phyloP scores from a whole-genome alignment of 2,888 invertebrate species.

The Macrophya annulata region DNA sequence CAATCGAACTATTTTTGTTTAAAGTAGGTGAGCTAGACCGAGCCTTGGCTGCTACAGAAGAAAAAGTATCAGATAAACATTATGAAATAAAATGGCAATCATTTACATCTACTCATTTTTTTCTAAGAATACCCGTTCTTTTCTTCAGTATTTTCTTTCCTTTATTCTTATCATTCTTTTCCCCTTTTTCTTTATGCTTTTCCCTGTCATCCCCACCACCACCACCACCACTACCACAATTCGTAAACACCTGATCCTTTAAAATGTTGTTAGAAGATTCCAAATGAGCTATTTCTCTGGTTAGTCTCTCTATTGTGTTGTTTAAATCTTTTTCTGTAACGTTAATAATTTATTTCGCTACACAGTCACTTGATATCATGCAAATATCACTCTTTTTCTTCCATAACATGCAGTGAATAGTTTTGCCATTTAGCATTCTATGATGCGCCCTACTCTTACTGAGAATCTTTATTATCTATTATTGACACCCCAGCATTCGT shows the following conservation, averaged over 20 bases:
- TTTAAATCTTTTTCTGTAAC: constrained; percentile 81
- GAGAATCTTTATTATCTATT: background rate
- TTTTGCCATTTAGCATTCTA: background rate
- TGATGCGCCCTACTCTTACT: background rate
- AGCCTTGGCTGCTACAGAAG: constrained; percentile 24
- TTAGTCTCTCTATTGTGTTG: constrained; percentile 80
- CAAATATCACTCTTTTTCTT: background rate
- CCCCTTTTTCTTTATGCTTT: constrained; percentile 63
- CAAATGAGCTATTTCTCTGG: constrained; percentile 79
- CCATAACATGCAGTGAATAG: background rate
- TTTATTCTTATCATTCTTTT: constrained; percentile 68
- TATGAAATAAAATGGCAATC: background rate
- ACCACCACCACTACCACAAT: constrained; percentile 54
- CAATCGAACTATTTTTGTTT: constrained; percentile 15
- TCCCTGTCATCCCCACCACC: constrained; percentile 60
- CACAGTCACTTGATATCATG: background rate
- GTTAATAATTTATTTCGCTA: constrained; percentile 53
- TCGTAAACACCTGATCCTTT: constrained; percentile 64
- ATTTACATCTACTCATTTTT: background rate
- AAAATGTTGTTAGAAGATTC: constrained; percentile 73
- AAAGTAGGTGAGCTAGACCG: constrained; percentile 13
- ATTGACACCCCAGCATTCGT: background rate
- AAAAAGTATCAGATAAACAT: background rate
- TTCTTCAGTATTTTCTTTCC: constrained; percentile 64
- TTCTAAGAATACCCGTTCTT: constrained; percentile 62